Conservation (phyloP, 1,140 invertebrate species). For the Cotesia chilonis region DNA sequence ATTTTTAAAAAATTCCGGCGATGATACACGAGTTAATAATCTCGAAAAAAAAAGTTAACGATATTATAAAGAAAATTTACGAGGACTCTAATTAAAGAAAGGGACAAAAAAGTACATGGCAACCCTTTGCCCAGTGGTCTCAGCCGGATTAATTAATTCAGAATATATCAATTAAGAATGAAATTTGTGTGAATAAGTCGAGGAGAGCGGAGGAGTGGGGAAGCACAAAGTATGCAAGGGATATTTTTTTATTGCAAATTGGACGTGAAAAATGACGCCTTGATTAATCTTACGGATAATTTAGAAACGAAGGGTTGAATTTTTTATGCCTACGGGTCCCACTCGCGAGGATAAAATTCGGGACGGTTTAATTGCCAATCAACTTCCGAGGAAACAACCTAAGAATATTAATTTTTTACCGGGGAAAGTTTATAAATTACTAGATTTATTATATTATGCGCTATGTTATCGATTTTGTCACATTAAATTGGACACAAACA, state of each 20-base stretch:
- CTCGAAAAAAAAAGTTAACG: slow-evolving; percentile 54
- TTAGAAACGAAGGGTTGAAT: slow-evolving; percentile 65
- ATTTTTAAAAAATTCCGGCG: slow-evolving; percentile 53
- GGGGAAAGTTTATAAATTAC: no score
- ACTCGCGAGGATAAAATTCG: slow-evolving; percentile 63
- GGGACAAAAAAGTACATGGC: slow-evolving; percentile 36
- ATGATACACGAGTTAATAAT: slow-evolving; percentile 67
- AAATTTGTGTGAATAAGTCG: slow-evolving; percentile 57
- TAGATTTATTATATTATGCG: no score
- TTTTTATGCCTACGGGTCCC: slow-evolving; percentile 40
- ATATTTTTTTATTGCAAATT: slow-evolving; percentile 64
- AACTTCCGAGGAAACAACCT: slow-evolving; percentile 2
- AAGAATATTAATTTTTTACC: slow-evolving; percentile 31
- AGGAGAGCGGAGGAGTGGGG: no score
- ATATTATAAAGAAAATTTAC: slow-evolving; percentile 67
- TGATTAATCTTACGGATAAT: slow-evolving; percentile 68
- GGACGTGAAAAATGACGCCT: slow-evolving; percentile 68
- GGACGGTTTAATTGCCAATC: slow-evolving; percentile 66
- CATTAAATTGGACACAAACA: no score
- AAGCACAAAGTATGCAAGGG: no score
- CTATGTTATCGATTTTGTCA: no score
- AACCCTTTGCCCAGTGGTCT: slow-evolving; percentile 43
- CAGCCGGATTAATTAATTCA: slow-evolving; percentile 66
- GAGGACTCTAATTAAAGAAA: slow-evolving; percentile 64
- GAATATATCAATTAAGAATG: slow-evolving; percentile 68